These are phyloP conservation scores for Bungarus multicinctus DNA, from an alignment of 2,113 vertebrate genomes.

Conservation along the genomic window DNA sequence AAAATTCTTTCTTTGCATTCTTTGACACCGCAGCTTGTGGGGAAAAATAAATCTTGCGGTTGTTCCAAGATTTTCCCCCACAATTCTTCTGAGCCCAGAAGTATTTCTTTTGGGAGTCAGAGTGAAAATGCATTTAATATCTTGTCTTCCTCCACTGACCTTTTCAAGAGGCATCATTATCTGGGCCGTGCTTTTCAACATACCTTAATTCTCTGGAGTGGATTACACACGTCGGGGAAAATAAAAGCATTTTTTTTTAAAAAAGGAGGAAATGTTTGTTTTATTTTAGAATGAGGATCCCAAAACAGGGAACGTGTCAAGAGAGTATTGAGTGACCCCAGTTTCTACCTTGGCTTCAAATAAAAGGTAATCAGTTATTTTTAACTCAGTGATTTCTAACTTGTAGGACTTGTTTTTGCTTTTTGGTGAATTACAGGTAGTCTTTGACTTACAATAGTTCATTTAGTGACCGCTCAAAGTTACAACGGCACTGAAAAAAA, in stretches of 20 bases:
- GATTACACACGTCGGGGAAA: not conserved
- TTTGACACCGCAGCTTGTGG: no score
- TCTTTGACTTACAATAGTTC: not conserved
- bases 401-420: not conserved
- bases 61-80: not conserved
- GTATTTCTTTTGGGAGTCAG: not conserved
- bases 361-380: not conserved
- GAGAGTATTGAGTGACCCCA: not conserved
- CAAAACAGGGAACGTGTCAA: not conserved
- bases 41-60: no score
- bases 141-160: not conserved
- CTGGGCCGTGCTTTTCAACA: no score
- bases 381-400: not conserved
- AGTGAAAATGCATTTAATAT: not conserved
- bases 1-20: not conserved
- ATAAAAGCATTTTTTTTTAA: not conserved
- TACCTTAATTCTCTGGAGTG: no score
- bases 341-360: not conserved
- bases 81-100: not conserved
- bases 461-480: not conserved
- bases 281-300: not conserved
- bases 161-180: not conserved
- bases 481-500: not conserved
- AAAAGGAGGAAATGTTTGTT: not conserved
- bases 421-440: not conserved